Percentiles rank a stretch among this genome's conserved stretches.
These are phyloP conservation scores for Calyptomena viridis DNA, from an alignment of 2,113 vertebrate species.

Conservation along the genomic window DNA sequence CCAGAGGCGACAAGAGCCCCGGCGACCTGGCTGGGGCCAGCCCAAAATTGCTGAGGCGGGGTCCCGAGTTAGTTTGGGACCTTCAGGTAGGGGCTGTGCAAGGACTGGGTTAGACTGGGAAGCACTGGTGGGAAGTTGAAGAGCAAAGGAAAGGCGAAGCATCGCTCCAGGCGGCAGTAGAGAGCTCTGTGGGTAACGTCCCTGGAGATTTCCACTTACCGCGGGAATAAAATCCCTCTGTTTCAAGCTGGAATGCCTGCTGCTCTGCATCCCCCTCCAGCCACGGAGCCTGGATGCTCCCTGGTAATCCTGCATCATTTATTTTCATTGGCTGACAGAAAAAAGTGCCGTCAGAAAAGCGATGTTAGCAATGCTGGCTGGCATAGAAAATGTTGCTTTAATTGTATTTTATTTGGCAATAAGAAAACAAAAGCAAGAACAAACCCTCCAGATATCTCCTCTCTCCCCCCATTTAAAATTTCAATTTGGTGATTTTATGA, in stretches of 20 bases:
- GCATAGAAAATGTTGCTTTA: constrained; percentile 39
- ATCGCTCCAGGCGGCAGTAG: not conserved
- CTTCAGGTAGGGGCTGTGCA: rapidly evolving
- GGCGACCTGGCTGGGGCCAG: not conserved
- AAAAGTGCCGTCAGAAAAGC: constrained; percentile 31
- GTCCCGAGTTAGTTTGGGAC: not conserved
- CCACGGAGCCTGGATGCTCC: constrained; percentile 11
- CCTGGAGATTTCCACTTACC: not conserved
- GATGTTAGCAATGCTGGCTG: constrained; percentile 2
- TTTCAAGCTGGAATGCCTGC: not conserved
- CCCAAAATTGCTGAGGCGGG: not conserved
- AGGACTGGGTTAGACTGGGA: not conserved
- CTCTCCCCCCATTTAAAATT: not conserved
- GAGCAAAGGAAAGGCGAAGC: not conserved
- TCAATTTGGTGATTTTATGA: constrained; percentile 52
- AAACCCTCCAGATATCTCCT: constrained; percentile 22
- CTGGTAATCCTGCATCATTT: constrained; percentile 18
- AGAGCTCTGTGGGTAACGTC: not conserved
- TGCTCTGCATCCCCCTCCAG: constrained; percentile 13
- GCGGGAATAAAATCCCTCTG: not conserved
- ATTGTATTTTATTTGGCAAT: constrained; percentile 53
- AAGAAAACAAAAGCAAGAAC: constrained; percentile 27
- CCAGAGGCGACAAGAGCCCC: not conserved
- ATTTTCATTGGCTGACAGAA: constrained; percentile 45
- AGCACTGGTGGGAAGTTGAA: not conserved